Evolutionary conservation across 2,888 invertebrate species (phyloP), one percentile per base, ranked within the genome.

Genomic region (Chaitophorus viminalis): DNA sequence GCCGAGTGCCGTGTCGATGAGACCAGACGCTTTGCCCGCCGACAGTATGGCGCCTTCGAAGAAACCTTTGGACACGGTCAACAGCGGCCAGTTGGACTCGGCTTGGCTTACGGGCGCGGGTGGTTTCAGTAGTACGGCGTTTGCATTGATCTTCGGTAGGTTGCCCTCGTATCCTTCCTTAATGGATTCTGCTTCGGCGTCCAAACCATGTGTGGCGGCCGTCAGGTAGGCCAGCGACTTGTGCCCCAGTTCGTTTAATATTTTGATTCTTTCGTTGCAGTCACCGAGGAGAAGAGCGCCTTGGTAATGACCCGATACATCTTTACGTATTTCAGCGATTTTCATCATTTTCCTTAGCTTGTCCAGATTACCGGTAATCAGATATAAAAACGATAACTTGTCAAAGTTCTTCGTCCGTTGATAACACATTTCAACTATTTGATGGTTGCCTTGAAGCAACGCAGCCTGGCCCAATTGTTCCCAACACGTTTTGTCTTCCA

Each of bases 351-450:
- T 99, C 90, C 95, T 94, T 89, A 99, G 93, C 91, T 99, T 99
- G 89, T 99, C 99, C 91, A 98, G 92, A 92, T 99, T 99, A 21
- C 99, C 99, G 29, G 99, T 99, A 90, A 99, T 97, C 72, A 99
- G 93, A 92, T 99, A 99, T 74, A 99, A 93, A 93, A 99, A 99
- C 29, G 98, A 96, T 0, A 99, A 93, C 92, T 99, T 99, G 92
- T 99, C 99, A 92, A 99, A 99, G 93, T 99, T 99, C 93, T 99
- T 99, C 0, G 99, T 99, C 89, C 99, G 94, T 91, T 99, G 99
- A 92, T 99, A 99, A 91, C 99, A 98, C 98, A 99, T 99, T 92
- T 99, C 99, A 0, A 99, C 99, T 81, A 96, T 93, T 91, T 94
- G 92, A 89, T 90, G 90, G 84, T 90, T 90, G 46, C 89, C 89